Percentiles rank a stretch among this genome's conserved stretches.
Evolutionary conservation across 2,888 invertebrate species (phyloP).

Genomic region (Prenolepis imparis): DNA sequence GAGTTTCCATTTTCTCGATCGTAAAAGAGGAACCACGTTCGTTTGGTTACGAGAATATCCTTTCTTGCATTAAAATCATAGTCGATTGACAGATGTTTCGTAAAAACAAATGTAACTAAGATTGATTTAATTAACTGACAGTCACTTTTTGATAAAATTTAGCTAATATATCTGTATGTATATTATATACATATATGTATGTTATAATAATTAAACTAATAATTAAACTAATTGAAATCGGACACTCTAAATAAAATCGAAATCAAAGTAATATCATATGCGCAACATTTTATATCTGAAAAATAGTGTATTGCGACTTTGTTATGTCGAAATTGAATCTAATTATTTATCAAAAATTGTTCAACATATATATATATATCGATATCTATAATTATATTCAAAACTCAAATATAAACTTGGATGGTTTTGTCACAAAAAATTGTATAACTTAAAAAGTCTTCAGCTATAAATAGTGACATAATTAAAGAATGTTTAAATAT

Average conservation of each 20-base stretch:
- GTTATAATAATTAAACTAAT: background rate
- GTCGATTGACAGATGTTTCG: background rate
- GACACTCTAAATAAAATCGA: background rate
- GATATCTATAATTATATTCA: background rate
- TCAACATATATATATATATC: background rate
- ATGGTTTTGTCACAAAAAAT: background rate
- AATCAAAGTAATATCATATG: background rate
- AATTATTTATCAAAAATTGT: background rate
- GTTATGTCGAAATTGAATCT: background rate
- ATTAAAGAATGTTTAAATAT: conserved; percentile 16
- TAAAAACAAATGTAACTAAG: background rate
- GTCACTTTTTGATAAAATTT: background rate
- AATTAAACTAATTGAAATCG: background rate
- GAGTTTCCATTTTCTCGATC: conserved; percentile 55
- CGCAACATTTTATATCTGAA: background rate
- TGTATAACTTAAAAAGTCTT: background rate
- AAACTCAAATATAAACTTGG: background rate
- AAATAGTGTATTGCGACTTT: background rate
- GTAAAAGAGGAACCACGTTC: background rate
- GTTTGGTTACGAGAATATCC: background rate
- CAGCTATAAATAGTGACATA: background rate
- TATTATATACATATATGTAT: too few relatives aligned
- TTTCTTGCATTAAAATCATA: background rate
- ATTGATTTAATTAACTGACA: background rate
- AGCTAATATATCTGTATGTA: background rate